Evolutionary conservation across 1,140 invertebrate genomes (phyloP).

Genomic region (Bombus consobrinus): DNA sequence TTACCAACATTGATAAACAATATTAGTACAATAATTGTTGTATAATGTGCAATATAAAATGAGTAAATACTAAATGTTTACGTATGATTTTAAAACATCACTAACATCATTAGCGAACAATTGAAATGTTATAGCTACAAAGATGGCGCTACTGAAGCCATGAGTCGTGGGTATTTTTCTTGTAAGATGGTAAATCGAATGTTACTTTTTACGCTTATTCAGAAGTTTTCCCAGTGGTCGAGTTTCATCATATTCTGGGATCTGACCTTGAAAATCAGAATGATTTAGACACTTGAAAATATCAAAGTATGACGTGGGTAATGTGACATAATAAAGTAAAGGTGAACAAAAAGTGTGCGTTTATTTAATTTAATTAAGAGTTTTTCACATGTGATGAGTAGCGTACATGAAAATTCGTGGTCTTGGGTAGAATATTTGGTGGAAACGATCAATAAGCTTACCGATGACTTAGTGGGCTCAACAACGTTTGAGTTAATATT

Average conservation of each 20-base stretch:
- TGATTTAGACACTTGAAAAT: slow-evolving; percentile 17
- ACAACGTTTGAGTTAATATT: slow-evolving; percentile 68
- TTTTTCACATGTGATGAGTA: slow-evolving; percentile 72
- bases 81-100: neutral
- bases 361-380: slow-evolving; percentile 21
- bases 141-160: too few relatives aligned
- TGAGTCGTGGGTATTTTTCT: neutral
- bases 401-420: slow-evolving; percentile 70
- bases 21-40: neutral
- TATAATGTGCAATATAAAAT: too few relatives aligned
- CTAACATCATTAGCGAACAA: neutral
- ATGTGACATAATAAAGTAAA: slow-evolving; percentile 28
- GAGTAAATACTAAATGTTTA: too few relatives aligned
- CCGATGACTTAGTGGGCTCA: slow-evolving; percentile 66
- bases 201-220: neutral
- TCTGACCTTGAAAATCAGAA: neutral
- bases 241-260: slow-evolving; percentile 11
- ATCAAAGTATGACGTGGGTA: neutral
- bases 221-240: neutral
- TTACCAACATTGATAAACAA: neutral
- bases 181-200: neutral
- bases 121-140: neutral
- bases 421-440: slow-evolving; percentile 74
- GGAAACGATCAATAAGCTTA: slow-evolving; percentile 74
- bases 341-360: neutral